phyloP scores from a whole-genome alignment of 2,888 invertebrate species.

The Ormia ochracea region DNA sequence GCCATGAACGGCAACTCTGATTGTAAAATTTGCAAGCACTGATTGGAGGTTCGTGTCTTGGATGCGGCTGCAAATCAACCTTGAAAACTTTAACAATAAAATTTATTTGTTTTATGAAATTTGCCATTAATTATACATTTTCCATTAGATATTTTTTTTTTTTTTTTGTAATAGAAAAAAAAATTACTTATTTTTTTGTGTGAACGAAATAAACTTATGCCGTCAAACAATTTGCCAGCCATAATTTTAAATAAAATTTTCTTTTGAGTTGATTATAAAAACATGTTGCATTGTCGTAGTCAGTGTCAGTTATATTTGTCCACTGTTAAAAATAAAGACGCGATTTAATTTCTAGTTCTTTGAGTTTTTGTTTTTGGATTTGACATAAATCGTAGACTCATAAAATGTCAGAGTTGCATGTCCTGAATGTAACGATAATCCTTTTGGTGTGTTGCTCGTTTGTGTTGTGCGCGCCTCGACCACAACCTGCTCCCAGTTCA shows the following conservation, averaged over 20 bases:
- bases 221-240: slow-evolving; percentile 12
- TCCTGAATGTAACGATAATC: slow-evolving; percentile 41
- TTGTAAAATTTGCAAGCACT: slow-evolving; percentile 10
- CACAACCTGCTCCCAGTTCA: slow-evolving; percentile 52
- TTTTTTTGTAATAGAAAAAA: not conserved
- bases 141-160: slow-evolving; percentile 23
- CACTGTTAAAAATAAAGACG: slow-evolving; percentile 62
- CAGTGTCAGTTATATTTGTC: slow-evolving; percentile 70
- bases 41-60: slow-evolving; percentile 22
- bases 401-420: slow-evolving; percentile 66
- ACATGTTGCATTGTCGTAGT: slow-evolving; percentile 64
- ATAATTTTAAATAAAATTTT: slow-evolving; percentile 22
- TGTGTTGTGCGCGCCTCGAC: slow-evolving; percentile 66
- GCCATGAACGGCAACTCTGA: no score
- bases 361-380: not conserved
- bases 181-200: not conserved
- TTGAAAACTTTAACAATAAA: slow-evolving; percentile 49
- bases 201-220: slow-evolving; percentile 3
- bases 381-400: not conserved
- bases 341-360: not conserved
- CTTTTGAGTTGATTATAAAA: slow-evolving; percentile 69
- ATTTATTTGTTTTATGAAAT: not conserved
- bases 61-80: slow-evolving; percentile 31
- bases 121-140: slow-evolving; percentile 41
- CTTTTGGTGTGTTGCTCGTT: slow-evolving; percentile 42